These are phyloP conservation scores for Casuarius casuarius DNA, from an alignment of 2,113 vertebrate species.

Conservation along the genomic window DNA sequence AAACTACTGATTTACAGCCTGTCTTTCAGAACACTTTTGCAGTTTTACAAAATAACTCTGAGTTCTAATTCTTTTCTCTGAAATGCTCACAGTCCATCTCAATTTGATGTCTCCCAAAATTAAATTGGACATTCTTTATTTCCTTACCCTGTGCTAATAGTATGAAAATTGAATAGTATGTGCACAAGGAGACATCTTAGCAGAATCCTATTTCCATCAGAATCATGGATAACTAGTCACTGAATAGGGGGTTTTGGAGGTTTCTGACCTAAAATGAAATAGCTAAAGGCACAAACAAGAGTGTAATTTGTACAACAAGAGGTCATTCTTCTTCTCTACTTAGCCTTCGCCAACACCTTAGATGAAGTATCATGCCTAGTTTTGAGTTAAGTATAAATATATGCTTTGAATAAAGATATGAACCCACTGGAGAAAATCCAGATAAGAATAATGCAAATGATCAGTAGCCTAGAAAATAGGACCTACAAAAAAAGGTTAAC, in stretches of 20 bases:
- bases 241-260: background rate
- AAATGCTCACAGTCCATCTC: background rate
- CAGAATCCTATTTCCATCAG: background rate
- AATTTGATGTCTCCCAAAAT: background rate
- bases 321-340: background rate
- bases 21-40: background rate
- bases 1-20: background rate
- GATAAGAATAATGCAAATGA: background rate
- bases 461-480: background rate
- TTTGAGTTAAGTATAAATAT: background rate
- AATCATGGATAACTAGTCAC: rapidly evolving
- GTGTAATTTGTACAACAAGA: background rate
- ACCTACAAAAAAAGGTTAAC: background rate
- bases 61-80: background rate
- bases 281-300: background rate
- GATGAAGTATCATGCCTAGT: background rate
- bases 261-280: background rate
- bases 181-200: too few relatives aligned
- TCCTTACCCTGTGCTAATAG: background rate
- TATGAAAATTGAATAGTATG: background rate
- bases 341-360: background rate
- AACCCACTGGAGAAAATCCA: background rate
- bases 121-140: background rate
- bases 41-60: background rate
- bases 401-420: background rate